Base-by-base conservation (phyloP, 2,797 vertebrate genomes). In the Spheniscus humboldti region DNA sequence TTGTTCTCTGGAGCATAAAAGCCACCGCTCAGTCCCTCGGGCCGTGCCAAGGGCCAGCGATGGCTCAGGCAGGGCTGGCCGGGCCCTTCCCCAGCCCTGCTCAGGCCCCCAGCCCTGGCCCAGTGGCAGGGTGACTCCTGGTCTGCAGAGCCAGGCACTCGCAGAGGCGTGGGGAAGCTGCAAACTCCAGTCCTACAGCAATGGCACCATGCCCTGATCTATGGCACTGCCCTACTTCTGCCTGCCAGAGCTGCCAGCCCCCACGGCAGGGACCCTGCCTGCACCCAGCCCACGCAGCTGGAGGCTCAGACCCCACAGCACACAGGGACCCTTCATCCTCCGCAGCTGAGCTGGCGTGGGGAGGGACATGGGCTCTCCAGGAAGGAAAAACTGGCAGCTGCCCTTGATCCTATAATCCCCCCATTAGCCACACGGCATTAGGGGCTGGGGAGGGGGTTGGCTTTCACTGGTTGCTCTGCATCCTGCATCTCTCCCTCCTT, bases 391-490 rank as follows among this genome's bases (percentile, higher is more conserved):
- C 13, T 4, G 0, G 8, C 0, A 2, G 37, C 81, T n/a, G 39
- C 76, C 91, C 79, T 73, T 89, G 93, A 96, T 96, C 90, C 94
- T 31, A 5, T 96, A 97, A 97, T 94, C 92, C 76, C 35, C 41
- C 53, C 83, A 2, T 79, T 5, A 93, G 57, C 83, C 81, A 30
- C 59, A 4, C 1, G 45, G 78, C 47, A 10, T 90, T 43, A 93
- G 73, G 50, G 57, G 63, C 78, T 66, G 90, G n/a, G n/a, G 59
- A 48, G 19, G 59, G 75, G 56, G 55, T 9, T 57, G 78, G 76
- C 95, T 97, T 92, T 96, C 96, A 89, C 94, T 82, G 66, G 9
- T 17, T 67, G 56, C 19, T 72, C 47, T 47, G 64, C 39, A 39
- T 53, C 33, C 85, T 10, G 72, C 47, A 47, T 64, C 62, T 62